Conservation (phyloP, 2,888 invertebrate species). For the Morpho helenor region DNA sequence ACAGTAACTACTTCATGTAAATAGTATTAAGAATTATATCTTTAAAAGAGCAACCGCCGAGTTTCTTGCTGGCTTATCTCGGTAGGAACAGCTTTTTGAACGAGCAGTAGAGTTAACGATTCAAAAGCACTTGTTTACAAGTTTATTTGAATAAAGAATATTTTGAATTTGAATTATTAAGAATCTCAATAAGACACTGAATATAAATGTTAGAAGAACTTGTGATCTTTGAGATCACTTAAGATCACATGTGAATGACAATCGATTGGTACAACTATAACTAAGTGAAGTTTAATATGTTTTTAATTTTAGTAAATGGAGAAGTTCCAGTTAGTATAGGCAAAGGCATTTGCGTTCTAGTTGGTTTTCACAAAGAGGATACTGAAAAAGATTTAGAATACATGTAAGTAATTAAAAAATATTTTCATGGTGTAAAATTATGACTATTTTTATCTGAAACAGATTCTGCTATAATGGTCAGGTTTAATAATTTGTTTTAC, state of each 20-base stretch:
- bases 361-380: conserved; percentile 21
- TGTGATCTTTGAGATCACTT: neutral
- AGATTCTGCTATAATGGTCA: neutral
- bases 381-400: conserved; percentile 20
- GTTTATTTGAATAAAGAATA: too few species aligned
- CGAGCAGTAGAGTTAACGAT: too few species aligned
- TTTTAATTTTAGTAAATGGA: conserved; percentile 15
- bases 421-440: neutral
- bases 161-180: neutral
- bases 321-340: conserved; percentile 13
- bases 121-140: too few species aligned
- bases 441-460: neutral
- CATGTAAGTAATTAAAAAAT: conserved; percentile 6
- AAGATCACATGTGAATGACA: too few species aligned
- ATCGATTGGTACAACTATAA: neutral
- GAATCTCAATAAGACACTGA: neutral
- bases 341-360: conserved; percentile 14
- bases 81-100: too few species aligned
- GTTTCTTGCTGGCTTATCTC: too few species aligned
- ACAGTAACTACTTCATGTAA: too few species aligned
- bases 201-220: neutral
- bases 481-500: neutral
- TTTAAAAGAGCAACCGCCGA: too few species aligned
- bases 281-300: neutral
- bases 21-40: too few species aligned